Percentiles rank a stretch among this genome's conserved stretches.
phyloP scores from a whole-genome alignment of 2,888 invertebrate species.

The Hyposoter didymator region DNA sequence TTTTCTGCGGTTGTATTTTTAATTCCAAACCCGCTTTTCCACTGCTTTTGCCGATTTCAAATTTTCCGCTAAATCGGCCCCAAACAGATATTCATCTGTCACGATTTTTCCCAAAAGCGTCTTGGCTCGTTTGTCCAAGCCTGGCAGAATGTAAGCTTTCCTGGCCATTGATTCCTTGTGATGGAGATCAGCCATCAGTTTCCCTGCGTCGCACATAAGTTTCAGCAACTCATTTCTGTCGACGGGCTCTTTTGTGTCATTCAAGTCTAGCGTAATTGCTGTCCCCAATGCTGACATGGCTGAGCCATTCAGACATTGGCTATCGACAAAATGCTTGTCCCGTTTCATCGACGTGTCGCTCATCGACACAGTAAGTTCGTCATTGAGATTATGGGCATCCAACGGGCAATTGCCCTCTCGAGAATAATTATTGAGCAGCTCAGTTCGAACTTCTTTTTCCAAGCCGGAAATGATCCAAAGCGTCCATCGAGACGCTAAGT shows the following conservation, averaged over 20 bases:
- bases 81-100: conserved; percentile 51
- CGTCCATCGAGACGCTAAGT: conserved; percentile 56
- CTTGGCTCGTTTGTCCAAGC: conserved; percentile 38
- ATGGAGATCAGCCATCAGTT: conserved; percentile 30
- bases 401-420: conserved; percentile 46
- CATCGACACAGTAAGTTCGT: conserved; percentile 31
- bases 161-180: conserved; percentile 45
- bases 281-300: conserved; percentile 53
- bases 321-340: conserved; percentile 56
- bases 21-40: conserved; percentile 43
- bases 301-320: conserved; percentile 54
- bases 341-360: conserved; percentile 50
- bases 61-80: conserved; percentile 52
- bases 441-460: conserved; percentile 26
- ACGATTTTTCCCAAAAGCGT: conserved; percentile 33
- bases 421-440: conserved; percentile 28
- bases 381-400: conserved; percentile 46
- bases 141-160: conserved; percentile 45
- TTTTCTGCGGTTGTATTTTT: conserved; percentile 23
- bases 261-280: conserved; percentile 52
- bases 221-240: conserved; percentile 45
- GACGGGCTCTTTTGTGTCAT: conserved; percentile 31
- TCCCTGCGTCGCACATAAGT: conserved; percentile 48
- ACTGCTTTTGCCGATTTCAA: conserved; percentile 38
- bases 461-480: conserved; percentile 44